Evolutionary conservation across 2,888 invertebrate genomes (phyloP).

Genomic region (Tricholauxania praeusta): DNA sequence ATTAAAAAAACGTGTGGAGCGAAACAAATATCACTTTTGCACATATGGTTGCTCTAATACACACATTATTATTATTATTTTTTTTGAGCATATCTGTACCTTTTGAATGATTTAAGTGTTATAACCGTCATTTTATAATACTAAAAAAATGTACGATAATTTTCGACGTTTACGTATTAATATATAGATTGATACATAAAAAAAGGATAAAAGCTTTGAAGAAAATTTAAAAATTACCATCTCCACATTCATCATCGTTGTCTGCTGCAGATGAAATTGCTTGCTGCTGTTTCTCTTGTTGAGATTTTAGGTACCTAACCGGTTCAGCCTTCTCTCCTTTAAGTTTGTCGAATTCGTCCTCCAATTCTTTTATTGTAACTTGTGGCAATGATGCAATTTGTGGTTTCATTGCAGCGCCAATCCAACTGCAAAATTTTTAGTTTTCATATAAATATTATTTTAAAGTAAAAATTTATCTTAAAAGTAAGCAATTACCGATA

Average conservation of each 20-base stretch:
- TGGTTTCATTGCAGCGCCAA: slow-evolving; percentile 83
- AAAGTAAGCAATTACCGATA: slow-evolving; percentile 73
- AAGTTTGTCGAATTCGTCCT: slow-evolving; percentile 86
- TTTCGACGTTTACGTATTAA: too few relatives aligned
- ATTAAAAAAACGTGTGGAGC: too few relatives aligned
- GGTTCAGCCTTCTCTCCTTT: slow-evolving; percentile 66
- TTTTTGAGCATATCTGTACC: too few relatives aligned
- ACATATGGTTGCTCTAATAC: too few relatives aligned
- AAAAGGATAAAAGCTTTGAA: neutral
- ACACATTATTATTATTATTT: too few relatives aligned
- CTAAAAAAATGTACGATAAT: too few relatives aligned
- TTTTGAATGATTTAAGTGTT: too few relatives aligned
- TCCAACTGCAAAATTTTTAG: slow-evolving; percentile 74
- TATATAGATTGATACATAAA: neutral
- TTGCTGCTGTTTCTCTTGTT: slow-evolving; percentile 66
- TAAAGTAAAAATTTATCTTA: neutral
- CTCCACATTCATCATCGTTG: slow-evolving; percentile 66
- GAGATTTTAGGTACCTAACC: slow-evolving; percentile 64
- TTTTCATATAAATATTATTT: neutral
- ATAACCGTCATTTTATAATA: too few relatives aligned
- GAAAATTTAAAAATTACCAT: slow-evolving; percentile 54
- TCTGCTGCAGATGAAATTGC: slow-evolving; percentile 65
- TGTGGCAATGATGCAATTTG: slow-evolving; percentile 90
- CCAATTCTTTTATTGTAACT: slow-evolving; percentile 89
- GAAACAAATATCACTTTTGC: too few relatives aligned